Evolutionary conservation across 2,797 vertebrate species (phyloP).

Genomic region (Paramormyrops hopkinsi): DNA sequence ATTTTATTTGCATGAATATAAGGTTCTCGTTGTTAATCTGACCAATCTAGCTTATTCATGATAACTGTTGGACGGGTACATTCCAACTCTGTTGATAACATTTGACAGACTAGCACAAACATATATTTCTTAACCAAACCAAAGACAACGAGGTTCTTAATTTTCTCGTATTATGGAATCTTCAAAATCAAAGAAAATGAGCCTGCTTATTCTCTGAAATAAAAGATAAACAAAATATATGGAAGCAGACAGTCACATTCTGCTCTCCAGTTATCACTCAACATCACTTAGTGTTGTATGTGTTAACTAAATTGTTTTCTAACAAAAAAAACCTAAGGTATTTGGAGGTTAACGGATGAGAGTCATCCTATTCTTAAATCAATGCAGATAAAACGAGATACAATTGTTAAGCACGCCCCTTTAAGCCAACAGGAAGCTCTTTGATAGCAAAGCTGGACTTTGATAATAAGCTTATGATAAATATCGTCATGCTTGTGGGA

Average conservation of each 20-base stretch:
- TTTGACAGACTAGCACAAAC: background rate
- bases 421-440: background rate
- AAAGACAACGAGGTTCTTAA: conserved; percentile 47
- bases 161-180: conserved; percentile 47
- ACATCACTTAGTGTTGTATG: conserved; percentile 22
- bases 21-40: background rate
- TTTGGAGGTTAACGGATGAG: background rate
- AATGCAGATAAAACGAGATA: background rate
- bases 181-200: conserved; percentile 45
- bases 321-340: background rate
- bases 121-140: conserved; percentile 53
- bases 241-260: background rate
- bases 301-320: background rate
- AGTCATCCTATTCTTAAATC: background rate
- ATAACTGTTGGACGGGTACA: background rate
- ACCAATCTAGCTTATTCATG: background rate
- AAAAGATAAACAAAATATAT: background rate
- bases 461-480: background rate
- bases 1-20: conserved; percentile 17
- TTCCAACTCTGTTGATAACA: background rate
- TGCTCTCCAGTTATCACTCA: background rate
- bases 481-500: background rate
- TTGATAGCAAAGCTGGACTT: background rate
- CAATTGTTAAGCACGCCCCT: background rate
- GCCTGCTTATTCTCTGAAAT: conserved; percentile 23